A percentile compares a stretch with the other conserved stretches of the same genome.
Conservation (phyloP, 2,888 invertebrate species). For the Galeopsomyia nigrocyanea region DNA sequence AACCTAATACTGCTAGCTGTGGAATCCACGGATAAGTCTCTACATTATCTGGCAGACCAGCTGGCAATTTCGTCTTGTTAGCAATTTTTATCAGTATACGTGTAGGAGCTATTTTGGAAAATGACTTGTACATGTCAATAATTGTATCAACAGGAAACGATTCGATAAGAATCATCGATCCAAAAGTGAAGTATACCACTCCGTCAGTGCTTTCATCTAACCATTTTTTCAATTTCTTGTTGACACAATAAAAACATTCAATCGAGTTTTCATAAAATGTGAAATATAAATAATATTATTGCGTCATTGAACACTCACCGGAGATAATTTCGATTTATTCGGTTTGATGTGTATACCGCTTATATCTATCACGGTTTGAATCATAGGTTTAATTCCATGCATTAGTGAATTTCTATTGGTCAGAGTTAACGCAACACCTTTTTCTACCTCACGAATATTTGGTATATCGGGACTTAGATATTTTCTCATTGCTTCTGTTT, state of each 20-base stretch:
- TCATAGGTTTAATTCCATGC: conserved; percentile 67
- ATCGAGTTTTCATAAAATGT: too few species aligned
- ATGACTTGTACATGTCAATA: conserved; percentile 46
- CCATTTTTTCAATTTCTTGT: conserved; percentile 55
- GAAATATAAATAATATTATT: too few species aligned
- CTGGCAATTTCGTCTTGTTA: conserved; percentile 45
- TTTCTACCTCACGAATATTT: conserved; percentile 58
- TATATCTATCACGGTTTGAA: conserved; percentile 69
- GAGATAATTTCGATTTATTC: conserved; percentile 16
- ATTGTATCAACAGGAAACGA: conserved; percentile 51
- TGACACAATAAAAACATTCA: too few species aligned
- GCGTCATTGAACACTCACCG: background rate
- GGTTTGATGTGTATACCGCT: conserved; percentile 71
- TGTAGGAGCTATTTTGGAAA: conserved; percentile 53
- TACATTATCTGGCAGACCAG: conserved; percentile 55
- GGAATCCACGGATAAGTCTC: conserved; percentile 22
- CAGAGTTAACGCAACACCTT: conserved; percentile 63
- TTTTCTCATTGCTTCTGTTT: conserved; percentile 49
- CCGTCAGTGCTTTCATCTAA: conserved; percentile 55
- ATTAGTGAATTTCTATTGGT: conserved; percentile 70
- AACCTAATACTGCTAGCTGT: background rate
- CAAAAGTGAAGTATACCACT: conserved; percentile 57
- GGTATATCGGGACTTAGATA: conserved; percentile 60
- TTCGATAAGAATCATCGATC: conserved; percentile 55
- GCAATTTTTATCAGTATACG: conserved; percentile 54